These are phyloP conservation scores for Ailurus styani DNA, from an alignment of 2,113 vertebrate genomes.

Conservation along the genomic window DNA sequence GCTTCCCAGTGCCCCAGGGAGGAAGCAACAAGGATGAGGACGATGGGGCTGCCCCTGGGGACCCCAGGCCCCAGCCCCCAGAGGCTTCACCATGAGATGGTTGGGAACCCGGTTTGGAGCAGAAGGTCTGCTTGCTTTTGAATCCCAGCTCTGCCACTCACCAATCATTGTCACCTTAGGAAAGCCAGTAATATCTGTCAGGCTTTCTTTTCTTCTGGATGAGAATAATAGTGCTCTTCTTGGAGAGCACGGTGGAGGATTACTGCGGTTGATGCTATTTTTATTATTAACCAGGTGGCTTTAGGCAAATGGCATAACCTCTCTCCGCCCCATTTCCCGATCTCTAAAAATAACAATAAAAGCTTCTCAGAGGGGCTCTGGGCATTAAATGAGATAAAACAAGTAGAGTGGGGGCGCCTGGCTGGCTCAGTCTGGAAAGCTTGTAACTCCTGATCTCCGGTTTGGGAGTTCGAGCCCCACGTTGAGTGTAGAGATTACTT, in stretches of 20 bases:
- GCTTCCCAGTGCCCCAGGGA: not conserved
- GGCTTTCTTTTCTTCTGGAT: not conserved
- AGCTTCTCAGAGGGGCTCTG: not conserved
- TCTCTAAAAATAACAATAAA: not conserved
- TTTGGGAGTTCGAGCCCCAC: not conserved
- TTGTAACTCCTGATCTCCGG: not conserved
- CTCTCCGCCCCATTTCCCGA: not conserved
- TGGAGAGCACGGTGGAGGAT: rapidly evolving
- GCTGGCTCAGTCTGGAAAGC: not conserved
- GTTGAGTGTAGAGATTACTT: not conserved
- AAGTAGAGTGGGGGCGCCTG: not conserved
- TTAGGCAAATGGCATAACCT: not conserved
- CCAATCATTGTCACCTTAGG: not conserved
- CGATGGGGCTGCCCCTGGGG: not conserved
- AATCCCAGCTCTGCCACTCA: not conserved
- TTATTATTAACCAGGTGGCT: not conserved
- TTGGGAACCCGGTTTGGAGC: not conserved
- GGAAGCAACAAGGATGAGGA: not conserved
- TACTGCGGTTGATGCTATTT: not conserved
- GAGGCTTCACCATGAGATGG: rapidly evolving
- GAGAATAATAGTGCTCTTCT: not conserved
- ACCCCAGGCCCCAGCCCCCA: rapidly evolving
- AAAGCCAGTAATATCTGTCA: not conserved
- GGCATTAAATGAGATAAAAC: not conserved
- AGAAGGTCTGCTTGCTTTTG: not conserved